Conservation (phyloP, 2,113 vertebrate genomes). For the Craseonycteris thonglongyai region DNA sequence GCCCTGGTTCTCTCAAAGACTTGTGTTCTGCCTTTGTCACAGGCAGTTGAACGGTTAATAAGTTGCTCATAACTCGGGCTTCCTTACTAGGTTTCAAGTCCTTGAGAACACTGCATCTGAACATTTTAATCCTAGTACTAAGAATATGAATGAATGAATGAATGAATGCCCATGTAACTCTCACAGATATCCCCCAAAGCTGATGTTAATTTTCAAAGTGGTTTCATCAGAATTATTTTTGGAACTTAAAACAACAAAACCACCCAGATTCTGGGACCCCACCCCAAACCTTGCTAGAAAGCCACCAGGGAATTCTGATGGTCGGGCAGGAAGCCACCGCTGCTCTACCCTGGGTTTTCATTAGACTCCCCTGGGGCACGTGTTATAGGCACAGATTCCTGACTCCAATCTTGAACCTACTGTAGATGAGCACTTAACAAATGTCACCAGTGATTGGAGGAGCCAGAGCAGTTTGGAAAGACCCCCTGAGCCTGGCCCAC, state of each 20-base stretch:
- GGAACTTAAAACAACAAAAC: not conserved
- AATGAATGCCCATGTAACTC: not conserved
- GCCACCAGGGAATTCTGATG: not conserved
- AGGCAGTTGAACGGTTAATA: not conserved
- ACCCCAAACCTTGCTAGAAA: not conserved
- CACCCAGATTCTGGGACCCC: not conserved
- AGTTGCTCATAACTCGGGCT: not conserved
- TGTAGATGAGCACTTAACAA: not conserved
- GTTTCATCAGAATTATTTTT: not conserved
- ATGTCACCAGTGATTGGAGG: not conserved
- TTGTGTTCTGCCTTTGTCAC: not conserved
- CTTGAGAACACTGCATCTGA: not conserved
- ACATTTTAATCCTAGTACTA: not conserved
- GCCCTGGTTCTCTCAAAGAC: not conserved
- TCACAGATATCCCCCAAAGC: not conserved
- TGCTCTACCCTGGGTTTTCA: not conserved
- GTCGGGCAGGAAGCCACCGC: not conserved
- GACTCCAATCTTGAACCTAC: not conserved
- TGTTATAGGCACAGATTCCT: not conserved
- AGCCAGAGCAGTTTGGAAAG: not conserved
- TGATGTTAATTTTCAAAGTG: not conserved
- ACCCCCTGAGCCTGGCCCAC: accelerated
- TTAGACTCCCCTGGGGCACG: not conserved
- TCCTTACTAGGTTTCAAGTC: not conserved
- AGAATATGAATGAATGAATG: not conserved